phyloP scores from a whole-genome alignment of 2,113 vertebrate genomes.

The Electrona antarctica region DNA sequence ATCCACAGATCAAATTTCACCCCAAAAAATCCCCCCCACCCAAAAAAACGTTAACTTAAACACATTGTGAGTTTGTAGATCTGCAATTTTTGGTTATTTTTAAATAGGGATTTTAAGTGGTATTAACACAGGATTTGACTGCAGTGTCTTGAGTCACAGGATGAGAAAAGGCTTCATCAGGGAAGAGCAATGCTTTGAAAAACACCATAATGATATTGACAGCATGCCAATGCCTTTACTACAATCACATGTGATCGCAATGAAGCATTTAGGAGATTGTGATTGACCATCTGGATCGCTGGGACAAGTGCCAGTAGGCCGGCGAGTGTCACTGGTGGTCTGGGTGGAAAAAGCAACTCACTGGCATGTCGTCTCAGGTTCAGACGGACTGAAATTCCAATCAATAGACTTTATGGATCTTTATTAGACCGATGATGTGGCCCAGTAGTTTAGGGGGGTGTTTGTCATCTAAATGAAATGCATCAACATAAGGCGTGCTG shows the following conservation, averaged over 20 bases:
- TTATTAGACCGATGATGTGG: not conserved
- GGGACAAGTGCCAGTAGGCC: not conserved
- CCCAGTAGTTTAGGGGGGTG: not conserved
- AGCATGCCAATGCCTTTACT: not conserved
- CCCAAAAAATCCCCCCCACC: no score
- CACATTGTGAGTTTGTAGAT: no score
- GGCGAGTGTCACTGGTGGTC: not conserved
- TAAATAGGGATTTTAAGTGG: no score
- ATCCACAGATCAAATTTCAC: no score
- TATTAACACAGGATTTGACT: no score
- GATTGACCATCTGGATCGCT: not conserved
- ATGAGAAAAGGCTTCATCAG: not conserved
- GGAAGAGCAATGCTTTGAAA: not conserved
- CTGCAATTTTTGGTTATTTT: no score
- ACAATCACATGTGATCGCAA: conserved; percentile 6
- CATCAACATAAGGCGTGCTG: not conserved
- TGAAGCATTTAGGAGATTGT: not conserved
- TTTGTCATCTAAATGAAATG: not conserved
- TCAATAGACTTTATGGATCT: not conserved
- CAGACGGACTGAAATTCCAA: not conserved
- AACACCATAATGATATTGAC: not conserved
- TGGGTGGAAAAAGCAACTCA: not conserved
- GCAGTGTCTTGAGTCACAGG: no score
- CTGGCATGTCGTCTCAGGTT: not conserved
- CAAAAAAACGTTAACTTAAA: no score